Conservation (phyloP, 53 echinoderm and acorn worm genomes). For the Holothuria scabra region DNA sequence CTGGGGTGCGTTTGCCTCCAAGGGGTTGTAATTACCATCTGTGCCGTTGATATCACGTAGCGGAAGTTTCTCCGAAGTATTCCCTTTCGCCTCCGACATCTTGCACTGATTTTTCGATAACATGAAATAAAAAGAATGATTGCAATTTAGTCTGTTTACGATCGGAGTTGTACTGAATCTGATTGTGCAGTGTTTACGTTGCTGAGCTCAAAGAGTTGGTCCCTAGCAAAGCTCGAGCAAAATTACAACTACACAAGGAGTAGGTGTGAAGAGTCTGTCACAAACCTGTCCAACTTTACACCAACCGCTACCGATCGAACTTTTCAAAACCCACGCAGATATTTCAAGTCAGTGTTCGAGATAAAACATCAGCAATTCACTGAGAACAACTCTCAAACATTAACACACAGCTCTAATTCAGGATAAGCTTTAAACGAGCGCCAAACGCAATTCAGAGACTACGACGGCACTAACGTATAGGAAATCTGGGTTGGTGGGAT, state of each 20-base stretch:
- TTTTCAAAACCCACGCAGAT: slow-evolving; percentile 18
- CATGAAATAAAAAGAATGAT: background rate
- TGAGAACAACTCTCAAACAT: no score
- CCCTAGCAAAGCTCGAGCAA: slow-evolving; percentile 19
- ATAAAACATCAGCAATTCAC: no score
- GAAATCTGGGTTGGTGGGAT: no score
- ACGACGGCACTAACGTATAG: no score
- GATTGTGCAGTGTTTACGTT: no score
- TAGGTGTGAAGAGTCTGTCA: slow-evolving; percentile 42
- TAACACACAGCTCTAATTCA: no score
- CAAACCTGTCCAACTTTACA: slow-evolving; percentile 29
- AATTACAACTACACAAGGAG: slow-evolving; percentile 24
- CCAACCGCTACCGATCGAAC: slow-evolving; percentile 33
- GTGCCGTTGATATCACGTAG: slow-evolving; percentile 33
- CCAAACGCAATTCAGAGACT: no score
- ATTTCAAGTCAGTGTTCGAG: no score
- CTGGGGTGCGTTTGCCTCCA: background rate
- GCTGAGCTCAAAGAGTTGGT: background rate
- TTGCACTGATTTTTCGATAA: slow-evolving; percentile 1
- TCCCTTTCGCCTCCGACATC: slow-evolving; percentile 31
- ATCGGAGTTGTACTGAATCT: no score
- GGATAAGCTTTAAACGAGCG: no score
- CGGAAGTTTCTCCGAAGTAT: slow-evolving; percentile 31
- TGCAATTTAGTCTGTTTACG: no score
- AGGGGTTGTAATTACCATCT: slow-evolving; percentile 34